Evolutionary conservation across 2,113 vertebrate genomes (phyloP).

Genomic region (Ptychochromis oligacanthus): DNA sequence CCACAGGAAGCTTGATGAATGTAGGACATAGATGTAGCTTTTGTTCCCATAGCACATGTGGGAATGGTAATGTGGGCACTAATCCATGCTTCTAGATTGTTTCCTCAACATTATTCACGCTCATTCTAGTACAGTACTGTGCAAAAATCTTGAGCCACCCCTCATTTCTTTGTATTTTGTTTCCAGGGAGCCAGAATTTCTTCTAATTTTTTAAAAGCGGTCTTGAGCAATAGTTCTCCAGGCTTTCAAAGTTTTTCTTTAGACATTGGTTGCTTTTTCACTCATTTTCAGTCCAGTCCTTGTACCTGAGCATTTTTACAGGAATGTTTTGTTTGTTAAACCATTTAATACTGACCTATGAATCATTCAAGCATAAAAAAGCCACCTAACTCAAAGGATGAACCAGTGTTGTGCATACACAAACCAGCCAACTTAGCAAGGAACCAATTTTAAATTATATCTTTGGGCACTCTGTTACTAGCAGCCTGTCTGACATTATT

Average conservation of each 20-base stretch:
- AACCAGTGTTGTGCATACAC: too few relatives aligned
- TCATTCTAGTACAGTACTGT: neutral
- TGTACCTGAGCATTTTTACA: too few relatives aligned
- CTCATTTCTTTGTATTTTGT: neutral
- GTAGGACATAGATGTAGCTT: constrained; percentile 57
- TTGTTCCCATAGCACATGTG: constrained; percentile 58
- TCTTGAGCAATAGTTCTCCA: neutral
- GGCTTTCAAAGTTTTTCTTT: neutral
- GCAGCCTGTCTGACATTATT: neutral
- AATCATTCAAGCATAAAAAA: too few relatives aligned
- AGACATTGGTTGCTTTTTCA: neutral
- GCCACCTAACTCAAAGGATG: too few relatives aligned
- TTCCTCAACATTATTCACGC: constrained; percentile 49
- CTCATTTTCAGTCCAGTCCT: neutral
- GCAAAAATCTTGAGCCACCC: neutral
- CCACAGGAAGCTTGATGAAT: constrained; percentile 64
- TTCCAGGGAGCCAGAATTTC: accelerated
- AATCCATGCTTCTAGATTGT: constrained; percentile 21
- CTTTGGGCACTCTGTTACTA: too few relatives aligned
- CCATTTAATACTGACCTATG: too few relatives aligned
- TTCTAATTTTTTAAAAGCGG: accelerated
- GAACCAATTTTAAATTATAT: too few relatives aligned
- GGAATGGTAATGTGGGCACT: constrained; percentile 42
- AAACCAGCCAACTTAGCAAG: too few relatives aligned
- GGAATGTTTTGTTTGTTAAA: too few relatives aligned